These are phyloP conservation scores for Parotocinclus haroldoi DNA, from an alignment of 2,797 vertebrate genomes.

Conservation along the genomic window DNA sequence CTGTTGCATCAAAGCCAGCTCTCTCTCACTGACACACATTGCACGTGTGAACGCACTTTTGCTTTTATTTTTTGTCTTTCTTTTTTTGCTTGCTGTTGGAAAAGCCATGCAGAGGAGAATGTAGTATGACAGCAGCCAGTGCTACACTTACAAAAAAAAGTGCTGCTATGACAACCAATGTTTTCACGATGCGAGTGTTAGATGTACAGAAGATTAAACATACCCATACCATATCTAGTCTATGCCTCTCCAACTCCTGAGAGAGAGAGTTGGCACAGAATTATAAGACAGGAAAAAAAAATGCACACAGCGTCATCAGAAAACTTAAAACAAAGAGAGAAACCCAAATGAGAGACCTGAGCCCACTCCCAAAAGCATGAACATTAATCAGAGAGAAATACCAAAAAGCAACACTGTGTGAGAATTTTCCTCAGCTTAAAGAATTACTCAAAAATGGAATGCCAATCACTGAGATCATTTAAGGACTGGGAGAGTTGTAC, in stretches of 20 bases:
- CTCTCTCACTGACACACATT: slow-evolving; percentile 78
- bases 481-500: slow-evolving; percentile 26
- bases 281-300: slow-evolving; percentile 99
- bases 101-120: slow-evolving; percentile 99
- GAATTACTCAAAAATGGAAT: too few relatives aligned
- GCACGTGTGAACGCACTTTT: slow-evolving; percentile 94
- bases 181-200: slow-evolving; percentile 99
- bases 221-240: slow-evolving; percentile 99
- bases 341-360: slow-evolving; percentile 53
- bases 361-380: slow-evolving; percentile 82
- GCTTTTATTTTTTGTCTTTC: slow-evolving; percentile 42
- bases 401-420: slow-evolving; percentile 55
- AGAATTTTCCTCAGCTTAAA: neutral
- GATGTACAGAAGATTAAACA: slow-evolving; percentile 94
- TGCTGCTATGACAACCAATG: slow-evolving; percentile 99
- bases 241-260: slow-evolving; percentile 99
- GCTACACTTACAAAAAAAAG: slow-evolving; percentile 92
- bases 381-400: slow-evolving; percentile 69
- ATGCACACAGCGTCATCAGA: slow-evolving; percentile 83
- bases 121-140: slow-evolving; percentile 99
- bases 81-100: slow-evolving; percentile 48
- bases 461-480: neutral
- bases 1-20: slow-evolving; percentile 60
- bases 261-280: slow-evolving; percentile 98
- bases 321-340: slow-evolving; percentile 49